phyloP scores from a whole-genome alignment of 2,113 vertebrate genomes.

The Motacilla alba region DNA sequence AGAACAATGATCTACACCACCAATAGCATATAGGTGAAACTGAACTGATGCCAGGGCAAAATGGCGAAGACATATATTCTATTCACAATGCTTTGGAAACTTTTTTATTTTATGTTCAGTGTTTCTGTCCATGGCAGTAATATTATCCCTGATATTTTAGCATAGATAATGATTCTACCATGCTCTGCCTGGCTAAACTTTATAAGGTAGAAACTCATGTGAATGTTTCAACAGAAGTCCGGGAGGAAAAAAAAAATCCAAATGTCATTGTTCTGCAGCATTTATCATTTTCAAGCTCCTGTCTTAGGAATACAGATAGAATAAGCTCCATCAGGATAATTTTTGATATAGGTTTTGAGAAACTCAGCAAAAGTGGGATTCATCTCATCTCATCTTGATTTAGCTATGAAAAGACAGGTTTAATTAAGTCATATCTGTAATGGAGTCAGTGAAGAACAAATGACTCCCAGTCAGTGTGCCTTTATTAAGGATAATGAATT shows the following conservation, averaged over 20 bases:
- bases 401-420: not conserved
- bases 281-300: not conserved
- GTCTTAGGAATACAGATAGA: not conserved
- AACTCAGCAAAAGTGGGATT: not conserved
- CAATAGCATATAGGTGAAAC: not conserved
- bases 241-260: not conserved
- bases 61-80: not conserved
- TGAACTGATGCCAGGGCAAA: not conserved
- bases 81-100: not conserved
- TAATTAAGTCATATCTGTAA: not conserved
- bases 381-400: fast-evolving
- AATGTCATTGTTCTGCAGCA: not conserved
- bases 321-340: not conserved
- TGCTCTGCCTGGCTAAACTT: not conserved
- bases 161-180: not conserved
- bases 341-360: not conserved
- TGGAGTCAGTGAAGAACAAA: not conserved
- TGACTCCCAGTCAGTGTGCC: not conserved
- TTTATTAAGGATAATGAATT: not conserved
- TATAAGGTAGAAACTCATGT: not conserved
- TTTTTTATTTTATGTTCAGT: not conserved
- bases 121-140: not conserved
- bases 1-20: not conserved
- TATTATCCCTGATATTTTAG: not conserved
- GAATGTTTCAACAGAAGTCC: not conserved